Evolutionary conservation across 2,113 vertebrate species (phyloP).

Genomic region (Fregata magnificens): DNA sequence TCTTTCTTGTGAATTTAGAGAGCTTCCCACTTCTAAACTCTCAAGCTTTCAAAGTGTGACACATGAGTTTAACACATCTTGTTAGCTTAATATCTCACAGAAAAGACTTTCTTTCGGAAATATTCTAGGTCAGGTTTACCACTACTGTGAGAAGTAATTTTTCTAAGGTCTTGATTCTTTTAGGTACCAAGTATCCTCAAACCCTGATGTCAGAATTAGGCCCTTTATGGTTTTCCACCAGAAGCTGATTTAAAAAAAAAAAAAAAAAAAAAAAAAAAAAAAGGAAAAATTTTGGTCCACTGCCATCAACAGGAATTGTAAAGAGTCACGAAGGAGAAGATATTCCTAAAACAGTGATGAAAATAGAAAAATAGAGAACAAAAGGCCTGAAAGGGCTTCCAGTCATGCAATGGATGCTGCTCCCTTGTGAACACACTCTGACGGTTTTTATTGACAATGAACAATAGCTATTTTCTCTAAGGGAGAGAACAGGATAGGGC

Average conservation of each 20-base stretch:
- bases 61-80: constrained; percentile 45
- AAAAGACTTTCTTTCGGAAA: neutral
- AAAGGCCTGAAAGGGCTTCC: neutral
- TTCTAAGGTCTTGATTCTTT: neutral
- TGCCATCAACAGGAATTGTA: neutral
- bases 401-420: neutral
- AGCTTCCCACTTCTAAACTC: constrained; percentile 30
- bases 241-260: neutral
- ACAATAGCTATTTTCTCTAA: neutral
- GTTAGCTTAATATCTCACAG: constrained; percentile 13
- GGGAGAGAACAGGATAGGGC: neutral
- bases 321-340: neutral
- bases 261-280: neutral
- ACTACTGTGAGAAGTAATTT: neutral
- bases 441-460: neutral
- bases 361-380: neutral
- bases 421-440: neutral
- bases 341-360: neutral
- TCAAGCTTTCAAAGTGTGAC: constrained; percentile 1
- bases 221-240: neutral
- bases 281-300: neutral
- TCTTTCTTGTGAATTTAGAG: constrained; percentile 33
- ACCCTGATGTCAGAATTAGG: neutral
- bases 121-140: constrained; percentile 12
- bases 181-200: neutral